Evolutionary conservation across 1,140 invertebrate genomes (phyloP).

Genomic region (Campoletis sonorensis): DNA sequence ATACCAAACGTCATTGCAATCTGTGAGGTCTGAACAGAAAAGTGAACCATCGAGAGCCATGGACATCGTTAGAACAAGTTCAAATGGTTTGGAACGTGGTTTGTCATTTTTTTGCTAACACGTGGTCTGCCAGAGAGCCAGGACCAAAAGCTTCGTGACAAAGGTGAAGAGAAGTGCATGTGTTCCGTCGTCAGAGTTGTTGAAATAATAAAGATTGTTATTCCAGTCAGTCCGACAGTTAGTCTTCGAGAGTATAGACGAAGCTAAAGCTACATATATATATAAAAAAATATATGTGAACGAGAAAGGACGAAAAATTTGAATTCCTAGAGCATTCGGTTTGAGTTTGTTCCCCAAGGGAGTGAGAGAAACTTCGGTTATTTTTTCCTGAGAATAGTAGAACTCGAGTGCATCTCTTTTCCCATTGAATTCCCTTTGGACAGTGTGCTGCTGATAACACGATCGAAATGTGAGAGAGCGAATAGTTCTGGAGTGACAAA

Average conservation of each 20-base stretch:
- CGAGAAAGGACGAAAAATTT: conserved; percentile 62
- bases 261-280: conserved; percentile 32
- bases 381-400: not conserved
- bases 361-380: conserved; percentile 6
- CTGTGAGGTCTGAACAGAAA: not conserved
- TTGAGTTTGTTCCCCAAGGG: conserved; percentile 57
- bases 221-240: conserved; percentile 61
- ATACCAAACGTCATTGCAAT: no score
- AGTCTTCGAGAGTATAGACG: conserved; percentile 9
- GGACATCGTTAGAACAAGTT: not conserved
- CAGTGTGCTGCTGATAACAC: not conserved
- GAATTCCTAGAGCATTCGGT: conserved; percentile 60
- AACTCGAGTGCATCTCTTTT: not conserved
- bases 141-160: conserved; percentile 43
- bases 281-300: not conserved
- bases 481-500: not conserved
- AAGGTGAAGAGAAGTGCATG: conserved; percentile 50
- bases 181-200: conserved; percentile 59
- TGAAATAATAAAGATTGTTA: conserved; percentile 74
- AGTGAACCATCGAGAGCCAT: not conserved
- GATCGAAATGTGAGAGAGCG: not conserved
- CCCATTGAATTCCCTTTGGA: not conserved
- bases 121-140: not conserved
- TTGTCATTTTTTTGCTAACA: conserved; percentile 7
- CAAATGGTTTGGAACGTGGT: not conserved